Conservation (phyloP, 2,797 vertebrate species). For the Urosaurus nigricauda region DNA sequence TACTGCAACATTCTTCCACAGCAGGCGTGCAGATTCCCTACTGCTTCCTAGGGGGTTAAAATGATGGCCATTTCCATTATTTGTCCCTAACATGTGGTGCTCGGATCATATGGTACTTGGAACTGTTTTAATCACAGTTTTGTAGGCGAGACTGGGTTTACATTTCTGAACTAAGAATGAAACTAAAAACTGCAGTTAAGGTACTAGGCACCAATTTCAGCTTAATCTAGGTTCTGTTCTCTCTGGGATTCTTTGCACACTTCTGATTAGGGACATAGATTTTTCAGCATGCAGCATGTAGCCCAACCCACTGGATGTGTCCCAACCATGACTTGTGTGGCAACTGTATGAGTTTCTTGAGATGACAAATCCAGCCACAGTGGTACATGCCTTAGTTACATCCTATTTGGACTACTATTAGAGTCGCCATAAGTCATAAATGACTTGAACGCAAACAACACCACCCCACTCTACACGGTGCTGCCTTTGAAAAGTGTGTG, state of each 20-base stretch:
- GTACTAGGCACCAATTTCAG: background rate
- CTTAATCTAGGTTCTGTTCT: background rate
- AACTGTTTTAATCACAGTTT: background rate
- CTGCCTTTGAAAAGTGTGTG: too few relatives aligned
- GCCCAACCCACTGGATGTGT: background rate
- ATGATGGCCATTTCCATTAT: too few relatives aligned
- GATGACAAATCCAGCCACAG: too few relatives aligned
- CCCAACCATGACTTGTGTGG: background rate
- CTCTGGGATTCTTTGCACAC: background rate
- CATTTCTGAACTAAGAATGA: background rate
- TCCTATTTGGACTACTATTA: too few relatives aligned
- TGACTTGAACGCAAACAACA: too few relatives aligned
- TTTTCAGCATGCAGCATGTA: background rate
- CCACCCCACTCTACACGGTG: too few relatives aligned
- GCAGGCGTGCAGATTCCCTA: background rate
- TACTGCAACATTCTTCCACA: background rate
- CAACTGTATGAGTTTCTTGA: too few relatives aligned
- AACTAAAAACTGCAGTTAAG: background rate
- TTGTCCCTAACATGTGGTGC: background rate
- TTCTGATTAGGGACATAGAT: background rate
- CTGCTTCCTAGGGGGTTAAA: background rate
- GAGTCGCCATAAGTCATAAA: too few relatives aligned
- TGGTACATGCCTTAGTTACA: too few relatives aligned
- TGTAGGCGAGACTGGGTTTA: background rate
- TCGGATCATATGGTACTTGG: background rate